These are phyloP conservation scores for Caenorhabditis imperialis DNA, from an alignment of 2,888 invertebrate species.

Conservation along the genomic window DNA sequence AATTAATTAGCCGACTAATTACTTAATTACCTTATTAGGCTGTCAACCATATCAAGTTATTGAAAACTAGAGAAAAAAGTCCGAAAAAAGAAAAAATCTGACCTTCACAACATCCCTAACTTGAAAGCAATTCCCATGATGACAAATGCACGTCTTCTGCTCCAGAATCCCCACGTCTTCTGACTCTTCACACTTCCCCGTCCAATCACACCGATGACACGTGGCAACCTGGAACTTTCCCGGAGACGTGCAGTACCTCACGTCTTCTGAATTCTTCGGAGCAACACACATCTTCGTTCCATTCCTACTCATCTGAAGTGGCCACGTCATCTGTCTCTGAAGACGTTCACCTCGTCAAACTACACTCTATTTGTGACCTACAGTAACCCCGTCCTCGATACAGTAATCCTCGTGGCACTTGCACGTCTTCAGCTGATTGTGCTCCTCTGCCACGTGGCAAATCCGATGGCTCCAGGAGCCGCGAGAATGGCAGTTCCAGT, in stretches of 20 bases:
- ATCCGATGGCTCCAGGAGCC: constrained; percentile 43
- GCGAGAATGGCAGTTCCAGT: constrained; percentile 58
- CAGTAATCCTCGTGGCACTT: constrained; percentile 50
- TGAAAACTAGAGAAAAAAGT: background rate
- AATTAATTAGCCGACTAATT: too few relatives aligned
- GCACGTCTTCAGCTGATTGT: constrained; percentile 35
- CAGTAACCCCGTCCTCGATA: constrained; percentile 20
- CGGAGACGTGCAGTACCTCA: constrained; percentile 13
- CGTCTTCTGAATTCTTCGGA: constrained; percentile 17
- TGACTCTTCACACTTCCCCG: constrained; percentile 33
- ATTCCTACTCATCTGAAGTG: constrained; percentile 20
- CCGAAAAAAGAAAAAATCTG: too few relatives aligned
- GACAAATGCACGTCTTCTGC: constrained; percentile 35
- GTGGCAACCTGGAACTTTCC: constrained; percentile 18
- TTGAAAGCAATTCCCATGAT: constrained; percentile 41
- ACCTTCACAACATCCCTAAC: constrained; percentile 5
- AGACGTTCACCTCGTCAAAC: constrained; percentile 6
- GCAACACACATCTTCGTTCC: constrained; percentile 27
- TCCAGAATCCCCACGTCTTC: constrained; percentile 6
- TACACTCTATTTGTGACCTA: background rate
- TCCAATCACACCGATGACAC: constrained; percentile 47
- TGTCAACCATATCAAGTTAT: background rate
- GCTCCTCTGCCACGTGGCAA: constrained; percentile 29
- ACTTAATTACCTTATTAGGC: too few relatives aligned
- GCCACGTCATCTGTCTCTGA: constrained; percentile 47